Percentiles rank a stretch among this genome's conserved stretches.
Evolutionary conservation across 1,140 invertebrate genomes (phyloP).

Genomic region (Carposina sasakii): DNA sequence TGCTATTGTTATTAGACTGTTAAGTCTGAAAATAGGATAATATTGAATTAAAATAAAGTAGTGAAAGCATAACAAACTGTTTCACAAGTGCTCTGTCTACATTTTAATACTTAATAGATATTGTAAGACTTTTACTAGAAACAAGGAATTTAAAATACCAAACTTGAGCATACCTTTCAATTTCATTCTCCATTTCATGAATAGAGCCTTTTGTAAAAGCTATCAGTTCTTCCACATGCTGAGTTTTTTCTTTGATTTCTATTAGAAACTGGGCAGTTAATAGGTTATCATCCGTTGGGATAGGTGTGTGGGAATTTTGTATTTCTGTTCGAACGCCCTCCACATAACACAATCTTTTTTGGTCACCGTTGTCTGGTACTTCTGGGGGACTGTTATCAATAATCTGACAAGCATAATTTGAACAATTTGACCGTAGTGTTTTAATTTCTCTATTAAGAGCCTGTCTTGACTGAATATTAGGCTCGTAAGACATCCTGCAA

Average conservation of each 20-base stretch:
- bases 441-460: slow-evolving; percentile 42
- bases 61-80: too few species aligned
- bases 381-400: slow-evolving; percentile 41
- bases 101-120: too few species aligned
- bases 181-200: slow-evolving; percentile 49
- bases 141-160: background rate
- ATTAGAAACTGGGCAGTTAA: slow-evolving; percentile 44
- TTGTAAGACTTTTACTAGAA: too few species aligned
- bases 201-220: slow-evolving; percentile 50
- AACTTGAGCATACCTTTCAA: slow-evolving; percentile 42
- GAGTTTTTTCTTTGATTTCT: slow-evolving; percentile 48
- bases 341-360: slow-evolving; percentile 40
- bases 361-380: slow-evolving; percentile 25
- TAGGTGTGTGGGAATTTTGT: slow-evolving; percentile 38
- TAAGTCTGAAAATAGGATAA: slow-evolving; percentile 36
- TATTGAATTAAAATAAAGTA: too few species aligned
- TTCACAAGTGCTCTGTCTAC: too few species aligned
- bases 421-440: too few species aligned
- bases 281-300: slow-evolving; percentile 44
- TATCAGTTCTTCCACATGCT: slow-evolving; percentile 47
- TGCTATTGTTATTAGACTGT: slow-evolving; percentile 31
- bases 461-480: slow-evolving; percentile 39
- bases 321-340: slow-evolving; percentile 43
- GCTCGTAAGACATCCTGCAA: slow-evolving; percentile 30
- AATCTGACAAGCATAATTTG: slow-evolving; percentile 41